phyloP scores from a whole-genome alignment of 1,140 invertebrate species.

The Aphidius gifuensis region DNA sequence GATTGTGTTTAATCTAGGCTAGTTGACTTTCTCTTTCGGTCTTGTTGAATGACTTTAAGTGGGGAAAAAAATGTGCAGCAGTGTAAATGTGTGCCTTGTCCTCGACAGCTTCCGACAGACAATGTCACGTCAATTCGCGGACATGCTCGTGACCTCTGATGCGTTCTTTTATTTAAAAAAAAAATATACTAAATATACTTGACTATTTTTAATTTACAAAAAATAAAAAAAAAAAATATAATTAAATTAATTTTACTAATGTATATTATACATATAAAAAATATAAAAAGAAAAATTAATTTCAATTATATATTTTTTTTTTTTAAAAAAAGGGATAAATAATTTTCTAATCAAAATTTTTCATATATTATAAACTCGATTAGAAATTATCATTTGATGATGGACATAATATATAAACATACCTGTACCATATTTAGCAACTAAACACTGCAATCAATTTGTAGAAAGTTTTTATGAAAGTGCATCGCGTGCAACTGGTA shows the following conservation, averaged over 20 bases:
- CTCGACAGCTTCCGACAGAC: conserved; percentile 33
- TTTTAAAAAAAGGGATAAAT: no score
- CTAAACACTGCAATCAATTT: conserved; percentile 29
- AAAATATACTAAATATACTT: no score
- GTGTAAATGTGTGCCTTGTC: conserved; percentile 13
- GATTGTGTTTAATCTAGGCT: conserved; percentile 25
- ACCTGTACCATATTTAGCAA: conserved; percentile 20
- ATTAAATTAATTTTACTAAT: no score
- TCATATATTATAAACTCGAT: neutral
- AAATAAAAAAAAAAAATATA: no score
- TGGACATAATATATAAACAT: conserved; percentile 11
- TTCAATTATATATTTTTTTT: neutral
- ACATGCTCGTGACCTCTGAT: conserved; percentile 21
- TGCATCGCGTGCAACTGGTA: conserved; percentile 41
- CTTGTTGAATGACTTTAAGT: neutral
- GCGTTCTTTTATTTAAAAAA: neutral
- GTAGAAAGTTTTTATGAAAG: conserved; percentile 49
- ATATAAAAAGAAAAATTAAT: no score
- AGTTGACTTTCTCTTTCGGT: conserved; percentile 49
- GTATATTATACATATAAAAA: no score
- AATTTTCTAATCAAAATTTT: no score
- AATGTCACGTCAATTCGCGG: conserved; percentile 27
- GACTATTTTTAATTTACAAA: no score
- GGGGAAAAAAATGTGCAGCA: conserved; percentile 1
- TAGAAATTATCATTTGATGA: neutral